These are phyloP conservation scores for Sebastolobus altivelis DNA, from an alignment of 2,797 vertebrate genomes.

Conservation along the genomic window DNA sequence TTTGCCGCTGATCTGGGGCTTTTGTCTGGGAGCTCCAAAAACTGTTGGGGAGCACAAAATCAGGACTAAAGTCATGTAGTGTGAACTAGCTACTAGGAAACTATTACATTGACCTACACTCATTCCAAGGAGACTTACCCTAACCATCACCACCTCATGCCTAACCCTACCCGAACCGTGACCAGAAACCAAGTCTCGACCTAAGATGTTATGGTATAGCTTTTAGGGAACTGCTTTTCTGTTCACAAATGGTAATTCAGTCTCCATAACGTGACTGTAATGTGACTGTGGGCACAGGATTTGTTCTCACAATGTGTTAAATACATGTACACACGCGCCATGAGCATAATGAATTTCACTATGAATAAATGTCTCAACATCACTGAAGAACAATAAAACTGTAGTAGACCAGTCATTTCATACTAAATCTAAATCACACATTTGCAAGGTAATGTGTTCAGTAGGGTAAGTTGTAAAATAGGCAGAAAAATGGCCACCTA, in stretches of 20 bases:
- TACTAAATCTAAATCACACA: background rate
- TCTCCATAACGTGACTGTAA: background rate
- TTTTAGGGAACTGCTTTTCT: background rate
- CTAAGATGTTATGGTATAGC: background rate
- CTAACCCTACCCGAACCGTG: background rate
- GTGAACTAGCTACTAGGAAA: background rate
- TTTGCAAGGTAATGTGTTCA: constrained; percentile 1
- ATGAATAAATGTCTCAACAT: background rate
- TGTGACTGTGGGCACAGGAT: background rate
- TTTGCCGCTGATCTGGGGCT: no score
- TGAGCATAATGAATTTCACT: background rate
- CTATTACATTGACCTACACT: background rate
- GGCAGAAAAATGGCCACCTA: background rate
- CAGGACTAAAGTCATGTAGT: background rate
- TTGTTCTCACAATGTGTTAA: background rate
- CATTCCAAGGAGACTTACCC: background rate
- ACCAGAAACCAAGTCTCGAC: background rate
- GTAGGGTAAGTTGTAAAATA: background rate
- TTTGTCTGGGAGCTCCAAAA: no score
- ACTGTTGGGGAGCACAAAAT: no score
- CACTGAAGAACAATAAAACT: background rate
- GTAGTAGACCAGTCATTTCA: background rate
- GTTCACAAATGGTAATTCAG: background rate
- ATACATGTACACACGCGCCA: background rate
- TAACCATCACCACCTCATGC: background rate